Conservation (phyloP, 1,140 invertebrate species). For the Scaptomyza hsui region DNA sequence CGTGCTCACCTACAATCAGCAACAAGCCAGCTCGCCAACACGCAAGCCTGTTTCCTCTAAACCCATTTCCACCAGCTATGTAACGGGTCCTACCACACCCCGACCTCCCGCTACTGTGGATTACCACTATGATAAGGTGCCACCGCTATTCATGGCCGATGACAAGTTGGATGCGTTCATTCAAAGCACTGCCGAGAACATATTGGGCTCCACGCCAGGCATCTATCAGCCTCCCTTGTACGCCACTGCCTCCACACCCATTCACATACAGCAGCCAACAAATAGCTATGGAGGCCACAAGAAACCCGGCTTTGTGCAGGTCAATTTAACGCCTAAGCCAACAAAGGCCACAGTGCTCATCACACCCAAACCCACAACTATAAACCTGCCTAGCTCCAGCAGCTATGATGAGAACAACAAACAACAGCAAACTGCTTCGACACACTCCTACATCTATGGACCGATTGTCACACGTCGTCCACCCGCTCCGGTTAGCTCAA, state of each 20-base stretch:
- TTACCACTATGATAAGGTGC: constrained; percentile 77
- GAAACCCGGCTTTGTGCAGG: constrained; percentile 75
- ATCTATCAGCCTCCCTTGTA: constrained; percentile 60
- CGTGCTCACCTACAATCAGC: constrained; percentile 39
- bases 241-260: constrained; percentile 70
- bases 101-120: constrained; percentile 65
- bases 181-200: constrained; percentile 74
- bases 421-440: constrained; percentile 63
- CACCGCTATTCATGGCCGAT: constrained; percentile 73
- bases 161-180: constrained; percentile 79
- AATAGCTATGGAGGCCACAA: constrained; percentile 60
- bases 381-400: constrained; percentile 55
- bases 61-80: constrained; percentile 86
- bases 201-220: constrained; percentile 63
- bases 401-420: constrained; percentile 25
- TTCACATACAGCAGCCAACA: constrained; percentile 64
- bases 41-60: constrained; percentile 62
- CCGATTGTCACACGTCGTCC: constrained; percentile 82
- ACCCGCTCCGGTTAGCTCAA: constrained; percentile 54
- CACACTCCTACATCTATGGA: constrained; percentile 86
- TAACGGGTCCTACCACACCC: constrained; percentile 85
- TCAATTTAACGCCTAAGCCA: constrained; percentile 80
- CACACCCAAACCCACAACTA: constrained; percentile 86
- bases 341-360: constrained; percentile 86
- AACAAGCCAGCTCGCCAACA: constrained; percentile 56